These are phyloP conservation scores for Paraescarpia echinospica DNA, from an alignment of 1,140 invertebrate species.

Conservation along the genomic window DNA sequence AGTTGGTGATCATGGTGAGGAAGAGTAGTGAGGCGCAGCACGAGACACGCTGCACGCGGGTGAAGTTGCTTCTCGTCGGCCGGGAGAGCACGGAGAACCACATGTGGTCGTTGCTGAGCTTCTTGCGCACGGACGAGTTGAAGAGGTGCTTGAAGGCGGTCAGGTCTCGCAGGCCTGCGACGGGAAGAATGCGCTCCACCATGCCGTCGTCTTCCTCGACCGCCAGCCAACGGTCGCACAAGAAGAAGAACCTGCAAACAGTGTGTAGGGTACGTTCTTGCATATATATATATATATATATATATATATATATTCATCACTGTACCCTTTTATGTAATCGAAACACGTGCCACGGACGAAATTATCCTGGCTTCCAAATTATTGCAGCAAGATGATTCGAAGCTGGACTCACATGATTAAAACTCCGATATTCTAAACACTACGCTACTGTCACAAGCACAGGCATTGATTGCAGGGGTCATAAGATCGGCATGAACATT, in stretches of 20 bases:
- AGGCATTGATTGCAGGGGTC: too few relatives aligned
- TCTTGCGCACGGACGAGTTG: conserved; percentile 55
- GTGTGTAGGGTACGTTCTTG: background rate
- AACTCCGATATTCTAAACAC: too few relatives aligned
- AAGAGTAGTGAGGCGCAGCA: conserved; percentile 57
- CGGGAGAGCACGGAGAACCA: conserved; percentile 57
- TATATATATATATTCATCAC: too few relatives aligned
- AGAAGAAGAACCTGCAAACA: conserved; percentile 47
- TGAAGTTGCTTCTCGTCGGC: conserved; percentile 57
- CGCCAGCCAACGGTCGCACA: conserved; percentile 55
- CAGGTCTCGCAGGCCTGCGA: conserved; percentile 54
- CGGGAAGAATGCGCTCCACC: conserved; percentile 56
- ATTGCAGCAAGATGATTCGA: too few relatives aligned
- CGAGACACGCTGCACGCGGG: conserved; percentile 56
- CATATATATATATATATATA: too few relatives aligned
- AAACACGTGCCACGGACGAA: too few relatives aligned
- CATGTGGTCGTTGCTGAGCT: conserved; percentile 57
- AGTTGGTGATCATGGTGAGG: conserved; percentile 59
- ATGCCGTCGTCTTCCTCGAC: conserved; percentile 58
- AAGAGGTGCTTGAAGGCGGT: conserved; percentile 58
- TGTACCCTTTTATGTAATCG: too few relatives aligned
- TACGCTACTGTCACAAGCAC: too few relatives aligned
- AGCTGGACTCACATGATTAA: too few relatives aligned
- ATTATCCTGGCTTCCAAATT: too few relatives aligned
- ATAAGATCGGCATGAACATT: too few relatives aligned